Percentiles rank a stretch among this genome's conserved stretches.
Evolutionary conservation across 2,888 invertebrate species (phyloP).

Genomic region (Brassicogethes aeneus): DNA sequence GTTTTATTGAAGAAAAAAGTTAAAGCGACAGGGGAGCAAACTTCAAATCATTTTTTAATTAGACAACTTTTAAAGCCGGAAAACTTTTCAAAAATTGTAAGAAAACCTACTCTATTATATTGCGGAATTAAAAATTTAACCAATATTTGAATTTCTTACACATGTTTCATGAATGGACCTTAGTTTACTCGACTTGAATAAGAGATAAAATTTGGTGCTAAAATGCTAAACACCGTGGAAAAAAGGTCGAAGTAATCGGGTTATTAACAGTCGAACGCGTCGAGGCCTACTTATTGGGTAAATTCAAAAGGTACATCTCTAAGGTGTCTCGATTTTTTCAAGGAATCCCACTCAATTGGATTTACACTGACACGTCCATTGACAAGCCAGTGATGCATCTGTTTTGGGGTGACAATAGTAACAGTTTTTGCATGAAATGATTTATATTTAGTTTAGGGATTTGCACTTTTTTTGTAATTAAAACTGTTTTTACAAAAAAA

Average conservation of each 20-base stretch:
- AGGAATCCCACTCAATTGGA: background rate
- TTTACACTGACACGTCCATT: slow-evolving; percentile 19
- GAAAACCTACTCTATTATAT: no score
- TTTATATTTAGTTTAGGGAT: no score
- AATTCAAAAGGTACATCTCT: background rate
- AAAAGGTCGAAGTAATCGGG: slow-evolving; percentile 29
- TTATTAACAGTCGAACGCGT: slow-evolving; percentile 33
- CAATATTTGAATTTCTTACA: no score
- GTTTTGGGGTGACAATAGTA: slow-evolving; percentile 33
- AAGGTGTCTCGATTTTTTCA: background rate
- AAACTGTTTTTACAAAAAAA: no score
- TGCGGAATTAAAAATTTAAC: no score
- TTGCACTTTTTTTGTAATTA: no score
- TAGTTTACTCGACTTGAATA: slow-evolving; percentile 1
- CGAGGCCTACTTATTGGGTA: slow-evolving; percentile 3
- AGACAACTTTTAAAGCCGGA: no score
- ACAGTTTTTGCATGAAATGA: no score
- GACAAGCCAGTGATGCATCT: slow-evolving; percentile 38
- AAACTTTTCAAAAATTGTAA: no score
- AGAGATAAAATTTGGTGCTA: slow-evolving; percentile 6
- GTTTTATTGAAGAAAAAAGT: background rate
- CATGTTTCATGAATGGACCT: background rate
- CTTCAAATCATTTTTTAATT: no score
- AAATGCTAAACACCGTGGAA: slow-evolving; percentile 22
- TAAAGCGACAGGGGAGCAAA: no score